Evolutionary conservation across 2,113 vertebrate genomes (phyloP).

Genomic region (Labrus mixtus): DNA sequence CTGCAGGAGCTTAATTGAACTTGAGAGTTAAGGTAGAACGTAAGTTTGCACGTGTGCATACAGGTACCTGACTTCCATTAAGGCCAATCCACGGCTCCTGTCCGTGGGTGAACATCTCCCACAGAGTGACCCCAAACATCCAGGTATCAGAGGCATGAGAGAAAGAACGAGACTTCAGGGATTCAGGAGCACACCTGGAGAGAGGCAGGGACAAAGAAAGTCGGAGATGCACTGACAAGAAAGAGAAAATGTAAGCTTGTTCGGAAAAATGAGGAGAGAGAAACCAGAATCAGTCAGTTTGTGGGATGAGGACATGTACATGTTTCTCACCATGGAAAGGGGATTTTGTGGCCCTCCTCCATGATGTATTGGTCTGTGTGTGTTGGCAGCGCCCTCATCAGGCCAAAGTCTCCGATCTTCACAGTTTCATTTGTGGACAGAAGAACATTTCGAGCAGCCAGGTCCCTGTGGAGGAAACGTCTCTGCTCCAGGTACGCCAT

Average conservation of each 20-base stretch:
- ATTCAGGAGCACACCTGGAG: slow-evolving; percentile 96
- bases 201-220: background rate
- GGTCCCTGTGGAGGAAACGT: slow-evolving; percentile 95
- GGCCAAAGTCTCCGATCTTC: slow-evolving; percentile 97
- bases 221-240: background rate
- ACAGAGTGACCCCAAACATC: slow-evolving; percentile 98
- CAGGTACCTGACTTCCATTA: slow-evolving; percentile 94
- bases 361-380: slow-evolving; percentile 97
- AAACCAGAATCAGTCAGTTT: too few relatives aligned
- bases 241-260: background rate
- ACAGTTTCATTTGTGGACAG: slow-evolving; percentile 92
- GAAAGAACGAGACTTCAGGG: slow-evolving; percentile 95
- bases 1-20: too few relatives aligned
- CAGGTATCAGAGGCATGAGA: slow-evolving; percentile 98
- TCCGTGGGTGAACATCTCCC: slow-evolving; percentile 99
- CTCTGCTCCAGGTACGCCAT: slow-evolving; percentile 98
- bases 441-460: slow-evolving; percentile 96
- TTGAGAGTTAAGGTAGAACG: background rate
- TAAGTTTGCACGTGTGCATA: background rate
- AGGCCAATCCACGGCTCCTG: slow-evolving; percentile 98
- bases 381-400: slow-evolving; percentile 97
- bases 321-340: slow-evolving; percentile 93
- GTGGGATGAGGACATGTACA: accelerated
- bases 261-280: background rate
- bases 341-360: slow-evolving; percentile 98